These are phyloP conservation scores for Dasysyrphus albostriatus DNA, from an alignment of 2,888 invertebrate species.

Conservation along the genomic window DNA sequence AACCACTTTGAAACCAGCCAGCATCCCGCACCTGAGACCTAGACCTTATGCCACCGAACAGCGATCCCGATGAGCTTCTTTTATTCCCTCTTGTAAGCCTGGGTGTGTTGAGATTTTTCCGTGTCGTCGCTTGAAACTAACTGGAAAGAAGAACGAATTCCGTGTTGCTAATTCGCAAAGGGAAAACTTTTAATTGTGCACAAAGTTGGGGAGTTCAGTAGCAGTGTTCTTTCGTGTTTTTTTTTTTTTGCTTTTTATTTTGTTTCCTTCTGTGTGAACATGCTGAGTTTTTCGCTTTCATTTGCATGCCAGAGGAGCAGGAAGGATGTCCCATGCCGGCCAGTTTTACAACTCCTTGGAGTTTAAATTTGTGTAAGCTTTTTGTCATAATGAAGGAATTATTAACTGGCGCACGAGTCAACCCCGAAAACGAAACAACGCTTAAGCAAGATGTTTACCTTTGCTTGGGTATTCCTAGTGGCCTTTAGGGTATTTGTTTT, in stretches of 20 bases:
- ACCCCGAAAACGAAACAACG: conserved; percentile 14
- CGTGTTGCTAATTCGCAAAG: conserved; percentile 57
- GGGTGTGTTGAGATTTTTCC: conserved; percentile 21
- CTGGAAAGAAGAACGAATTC: conserved; percentile 56
- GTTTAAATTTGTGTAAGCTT: conserved; percentile 28
- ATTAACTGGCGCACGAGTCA: conserved; percentile 52
- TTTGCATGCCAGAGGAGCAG: conserved; percentile 16
- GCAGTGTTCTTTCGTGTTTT: background rate
- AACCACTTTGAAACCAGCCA: conserved; percentile 10
- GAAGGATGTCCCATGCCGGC: conserved; percentile 11
- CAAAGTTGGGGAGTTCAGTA: conserved; percentile 4
- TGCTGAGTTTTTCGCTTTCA: conserved; percentile 8
- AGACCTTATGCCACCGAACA: conserved; percentile 18
- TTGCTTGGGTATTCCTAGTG: background rate
- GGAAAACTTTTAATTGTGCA: conserved; percentile 72
- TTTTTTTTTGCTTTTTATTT: too few species aligned
- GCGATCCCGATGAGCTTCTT: background rate
- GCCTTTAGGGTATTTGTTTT: background rate
- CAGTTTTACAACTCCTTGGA: conserved; percentile 28
- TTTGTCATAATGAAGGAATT: conserved; percentile 69
- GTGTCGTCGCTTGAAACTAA: conserved; percentile 30
- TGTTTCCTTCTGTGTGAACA: background rate
- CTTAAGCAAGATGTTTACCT: conserved; percentile 2
- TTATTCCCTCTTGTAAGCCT: conserved; percentile 10
- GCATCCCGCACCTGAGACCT: conserved; percentile 16